Base-by-base conservation (phyloP, 2,797 vertebrate species). In the Prionace glauca region DNA sequence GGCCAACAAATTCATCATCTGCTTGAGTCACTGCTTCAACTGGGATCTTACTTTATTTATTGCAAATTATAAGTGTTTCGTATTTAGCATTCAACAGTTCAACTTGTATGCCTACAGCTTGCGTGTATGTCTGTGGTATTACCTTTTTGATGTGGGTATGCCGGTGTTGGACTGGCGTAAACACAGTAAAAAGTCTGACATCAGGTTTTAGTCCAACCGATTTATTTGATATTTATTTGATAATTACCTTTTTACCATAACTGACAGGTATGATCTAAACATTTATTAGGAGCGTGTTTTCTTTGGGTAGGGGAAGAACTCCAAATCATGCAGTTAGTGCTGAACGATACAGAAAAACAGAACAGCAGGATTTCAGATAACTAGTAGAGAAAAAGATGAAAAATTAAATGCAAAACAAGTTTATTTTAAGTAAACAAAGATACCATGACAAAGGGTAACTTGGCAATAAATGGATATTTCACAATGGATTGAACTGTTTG, bases 1-100 rank as follows among this genome's bases (percentile, higher is more conserved):
- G 90, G n/a, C 65, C 20, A 92, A 92, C 90, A 92, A 92, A 92
- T 69, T 67, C 60, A 60, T 56, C 87, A 91, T 4, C 60, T 36
- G 36, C 60, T 69, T 41, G 90, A 69, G n/a, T 67, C 90, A 92
- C 9, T 67, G 36, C 90, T 92, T 92, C n/a, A 41, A 41, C 65
- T 92, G 90, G 20, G 8, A 92, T 36, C n/a, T 12, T 24, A 41
- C 65, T 92, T 69, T 69, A 18, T 41, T 69, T 69, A 18, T 69
- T 92, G 62, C 65, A 69, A 92, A 67, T 24, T 36, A 18, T n/a
- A 67, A 2, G 18, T 41, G 65, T 69, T 92, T 69, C 22, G 3
- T 41, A n/a, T 36, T 41, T 41, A 26, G n/a, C n/a, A 92, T 24
- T 90, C 36, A 41, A 92, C n/a, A 36, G 67, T 67, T 50, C 90